A percentile compares a stretch with the other conserved stretches of the same genome.
phyloP scores from a whole-genome alignment of 2,888 invertebrate genomes.

The Patella depressa region DNA sequence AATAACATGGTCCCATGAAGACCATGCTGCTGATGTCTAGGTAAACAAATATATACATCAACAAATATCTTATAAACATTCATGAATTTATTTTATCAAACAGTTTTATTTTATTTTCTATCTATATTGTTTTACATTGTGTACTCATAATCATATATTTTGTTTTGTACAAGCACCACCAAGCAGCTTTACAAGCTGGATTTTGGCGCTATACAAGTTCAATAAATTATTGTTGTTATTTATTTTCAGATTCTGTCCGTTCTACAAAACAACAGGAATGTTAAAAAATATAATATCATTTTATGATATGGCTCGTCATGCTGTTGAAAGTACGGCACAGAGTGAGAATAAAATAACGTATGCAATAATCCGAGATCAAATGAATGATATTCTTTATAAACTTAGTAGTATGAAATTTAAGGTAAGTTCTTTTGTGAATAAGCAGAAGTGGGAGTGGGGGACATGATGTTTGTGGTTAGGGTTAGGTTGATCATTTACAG shows the following conservation, averaged over 20 bases:
- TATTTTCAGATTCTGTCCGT: conserved; percentile 89
- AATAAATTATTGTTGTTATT: not conserved
- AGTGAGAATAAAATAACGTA: conserved; percentile 99
- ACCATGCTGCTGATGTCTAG: no score
- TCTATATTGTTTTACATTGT: no score
- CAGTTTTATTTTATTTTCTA: no score
- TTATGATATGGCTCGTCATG: conserved; percentile 98
- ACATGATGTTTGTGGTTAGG: no score
- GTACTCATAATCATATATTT: no score
- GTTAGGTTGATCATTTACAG: no score
- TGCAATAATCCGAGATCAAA: conserved; percentile 96
- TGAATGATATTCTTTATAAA: conserved; percentile 95
- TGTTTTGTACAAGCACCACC: no score
- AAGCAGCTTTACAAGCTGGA: no score
- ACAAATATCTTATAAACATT: not conserved
- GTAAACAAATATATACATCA: not conserved
- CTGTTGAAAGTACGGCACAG: conserved; percentile 98
- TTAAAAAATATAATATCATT: conserved; percentile 97
- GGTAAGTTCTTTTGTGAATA: conserved; percentile 73
- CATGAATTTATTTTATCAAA: not conserved
- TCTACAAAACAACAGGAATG: conserved; percentile 99
- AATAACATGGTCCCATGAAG: no score
- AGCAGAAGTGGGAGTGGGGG: no score
- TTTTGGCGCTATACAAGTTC: no score
- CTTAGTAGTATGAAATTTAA: conserved; percentile 99